phyloP scores from a whole-genome alignment of 2,113 vertebrate species.

The Limanda limanda region DNA sequence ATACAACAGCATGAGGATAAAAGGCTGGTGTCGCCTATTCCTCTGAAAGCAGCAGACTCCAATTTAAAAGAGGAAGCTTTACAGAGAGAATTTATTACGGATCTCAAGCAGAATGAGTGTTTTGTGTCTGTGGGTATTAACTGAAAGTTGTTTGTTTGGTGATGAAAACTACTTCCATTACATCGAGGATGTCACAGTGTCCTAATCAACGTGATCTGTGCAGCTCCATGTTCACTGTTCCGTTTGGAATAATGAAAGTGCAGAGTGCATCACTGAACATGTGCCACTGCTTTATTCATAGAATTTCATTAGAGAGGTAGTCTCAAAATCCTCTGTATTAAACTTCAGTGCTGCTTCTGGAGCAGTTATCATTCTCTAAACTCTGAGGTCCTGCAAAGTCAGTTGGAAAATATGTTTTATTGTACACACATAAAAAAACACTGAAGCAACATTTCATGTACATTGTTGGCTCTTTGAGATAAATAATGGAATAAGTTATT shows the following conservation, averaged over 20 bases:
- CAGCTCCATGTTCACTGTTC: neutral
- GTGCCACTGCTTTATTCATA: slow-evolving; percentile 39
- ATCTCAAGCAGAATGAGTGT: slow-evolving; percentile 1
- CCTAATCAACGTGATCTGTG: too few relatives aligned
- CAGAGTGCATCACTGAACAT: slow-evolving; percentile 9
- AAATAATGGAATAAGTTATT: too few relatives aligned
- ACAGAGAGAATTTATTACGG: slow-evolving; percentile 11
- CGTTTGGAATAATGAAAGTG: slow-evolving; percentile 35
- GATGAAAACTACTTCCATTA: slow-evolving; percentile 28
- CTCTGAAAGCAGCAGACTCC: slow-evolving; percentile 18
- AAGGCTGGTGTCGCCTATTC: slow-evolving; percentile 30
- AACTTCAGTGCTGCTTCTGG: slow-evolving; percentile 5
- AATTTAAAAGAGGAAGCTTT: slow-evolving; percentile 39
- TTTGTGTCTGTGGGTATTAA: neutral
- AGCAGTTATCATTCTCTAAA: neutral
- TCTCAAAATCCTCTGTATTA: slow-evolving; percentile 39
- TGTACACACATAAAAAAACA: too few relatives aligned
- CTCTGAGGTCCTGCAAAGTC: neutral
- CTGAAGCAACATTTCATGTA: too few relatives aligned
- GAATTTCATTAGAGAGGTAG: slow-evolving; percentile 39
- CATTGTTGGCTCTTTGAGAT: too few relatives aligned
- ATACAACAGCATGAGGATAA: slow-evolving; percentile 27
- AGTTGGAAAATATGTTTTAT: neutral
- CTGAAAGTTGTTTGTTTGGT: slow-evolving; percentile 24
- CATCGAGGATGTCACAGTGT: too few relatives aligned